Conservation (phyloP, 2,797 vertebrate species). For the Petrocephalus schoutedeni region DNA sequence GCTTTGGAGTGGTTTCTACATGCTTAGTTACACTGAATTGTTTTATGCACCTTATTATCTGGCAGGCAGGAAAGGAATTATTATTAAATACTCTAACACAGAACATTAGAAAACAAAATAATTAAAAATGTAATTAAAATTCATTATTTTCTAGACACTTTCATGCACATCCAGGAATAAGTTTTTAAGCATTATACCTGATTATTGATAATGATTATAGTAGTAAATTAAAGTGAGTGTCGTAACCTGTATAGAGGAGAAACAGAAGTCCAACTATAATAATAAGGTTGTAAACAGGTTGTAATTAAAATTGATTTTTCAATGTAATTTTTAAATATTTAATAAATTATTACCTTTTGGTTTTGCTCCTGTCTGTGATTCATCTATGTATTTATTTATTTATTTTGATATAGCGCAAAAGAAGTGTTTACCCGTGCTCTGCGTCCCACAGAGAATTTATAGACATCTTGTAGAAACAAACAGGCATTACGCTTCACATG, state of each 20-base stretch:
- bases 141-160: neutral
- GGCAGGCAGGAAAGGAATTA: neutral
- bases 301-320: neutral
- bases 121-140: neutral
- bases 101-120: neutral
- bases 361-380: neutral
- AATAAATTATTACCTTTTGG: neutral
- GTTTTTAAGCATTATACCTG: neutral
- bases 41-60: neutral
- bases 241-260: neutral
- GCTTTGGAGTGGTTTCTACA: neutral
- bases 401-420: neutral
- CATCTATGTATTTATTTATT: neutral
- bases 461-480: slow-evolving; percentile 39
- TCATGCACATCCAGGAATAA: neutral
- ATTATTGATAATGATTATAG: neutral
- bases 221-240: neutral
- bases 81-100: neutral
- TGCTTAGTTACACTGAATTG: neutral
- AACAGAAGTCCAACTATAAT: neutral
- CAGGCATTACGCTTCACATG: slow-evolving; percentile 44
- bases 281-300: neutral
- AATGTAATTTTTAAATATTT: neutral
- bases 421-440: slow-evolving; percentile 10
- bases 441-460: slow-evolving; percentile 27